Base-by-base conservation (phyloP, 2,888 invertebrate genomes). In the Tinea semifulvella region DNA sequence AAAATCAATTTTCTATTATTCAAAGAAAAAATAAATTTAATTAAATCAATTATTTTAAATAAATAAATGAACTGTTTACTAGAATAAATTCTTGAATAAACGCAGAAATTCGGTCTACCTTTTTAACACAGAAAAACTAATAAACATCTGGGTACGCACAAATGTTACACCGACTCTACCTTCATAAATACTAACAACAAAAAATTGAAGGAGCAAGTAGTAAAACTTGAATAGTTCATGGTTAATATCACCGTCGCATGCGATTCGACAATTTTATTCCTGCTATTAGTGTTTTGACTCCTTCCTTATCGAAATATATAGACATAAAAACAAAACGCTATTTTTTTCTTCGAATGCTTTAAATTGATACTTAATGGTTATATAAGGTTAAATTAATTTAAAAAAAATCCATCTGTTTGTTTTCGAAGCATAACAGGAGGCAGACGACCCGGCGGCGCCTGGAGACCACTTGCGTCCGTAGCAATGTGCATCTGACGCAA, bases 251-350 rank as follows among this genome's bases (percentile, higher is more conserved):
- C 68, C 63, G 64, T 72, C 72, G 72, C 76, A 76, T 75, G 75
- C 76, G 69, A 76, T 76, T 67, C 65, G 62, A 72, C 71, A 72
- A 79, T 76, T 79, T 76, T 68, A 77, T 76, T 77, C 65, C 63
- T 62, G 66, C 66, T 72, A 70, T 70, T 73, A 72, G 63, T 63
- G 65, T 65, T 67, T 59, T 56, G 56, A 61, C 60, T 63, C 62
- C 72, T 71, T 74, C 71, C 69, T 74, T 71, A 75, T 74, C 68
- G 75, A 61, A 64, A 68, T 68, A 68, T 69, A 72, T 59, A 61
- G 68, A 63, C 60, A 64, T 68, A 61, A 69, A 69, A 72, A 71
- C 64, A 68, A 71, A 71, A 71, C 68, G 27, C 44, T 38, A 36
- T 20, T 45, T 47, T 22, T 20, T 26, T 16, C 16, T 7, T 20